Conservation (phyloP, 2,888 invertebrate genomes). For the Cheilosia urbana region DNA sequence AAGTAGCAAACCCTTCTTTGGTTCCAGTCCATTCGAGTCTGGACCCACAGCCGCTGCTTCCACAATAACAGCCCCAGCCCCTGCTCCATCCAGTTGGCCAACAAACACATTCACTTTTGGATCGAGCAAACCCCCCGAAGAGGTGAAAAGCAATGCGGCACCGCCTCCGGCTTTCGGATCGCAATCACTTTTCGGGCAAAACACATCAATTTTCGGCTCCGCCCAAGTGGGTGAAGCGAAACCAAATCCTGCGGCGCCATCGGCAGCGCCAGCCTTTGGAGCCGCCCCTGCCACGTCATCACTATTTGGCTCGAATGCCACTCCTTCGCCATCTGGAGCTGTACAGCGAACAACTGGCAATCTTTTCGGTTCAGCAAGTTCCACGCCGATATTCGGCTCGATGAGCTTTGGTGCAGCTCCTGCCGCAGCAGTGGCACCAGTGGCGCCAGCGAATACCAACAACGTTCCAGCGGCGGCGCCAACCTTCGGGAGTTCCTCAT, state of each 20-base stretch:
- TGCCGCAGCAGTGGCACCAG: slow-evolving; percentile 38
- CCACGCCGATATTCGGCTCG: slow-evolving; percentile 53
- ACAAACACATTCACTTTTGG: slow-evolving; percentile 66
- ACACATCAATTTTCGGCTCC: slow-evolving; percentile 77
- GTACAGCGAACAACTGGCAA: slow-evolving; percentile 52
- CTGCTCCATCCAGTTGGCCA: slow-evolving; percentile 75
- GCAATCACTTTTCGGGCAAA: slow-evolving; percentile 73
- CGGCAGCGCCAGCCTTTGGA: slow-evolving; percentile 75
- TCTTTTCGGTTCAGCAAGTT: slow-evolving; percentile 68
- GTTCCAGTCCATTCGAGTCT: slow-evolving; percentile 47
- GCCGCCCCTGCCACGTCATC: slow-evolving; percentile 72
- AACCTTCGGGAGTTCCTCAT: slow-evolving; percentile 71
- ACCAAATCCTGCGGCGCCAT: slow-evolving; percentile 69
- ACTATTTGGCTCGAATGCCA: slow-evolving; percentile 68
- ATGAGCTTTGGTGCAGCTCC: slow-evolving; percentile 67
- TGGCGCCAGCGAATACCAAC: slow-evolving; percentile 38
- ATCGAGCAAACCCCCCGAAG: slow-evolving; percentile 72
- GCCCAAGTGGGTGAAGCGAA: slow-evolving; percentile 67
- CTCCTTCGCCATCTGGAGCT: slow-evolving; percentile 75
- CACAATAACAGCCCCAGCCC: slow-evolving; percentile 59
- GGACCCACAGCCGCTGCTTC: slow-evolving; percentile 52
- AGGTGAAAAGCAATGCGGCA: slow-evolving; percentile 51
- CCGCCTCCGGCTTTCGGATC: slow-evolving; percentile 67
- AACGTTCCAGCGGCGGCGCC: slow-evolving; percentile 36
- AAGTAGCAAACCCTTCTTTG: slow-evolving; percentile 46